Percentiles rank a stretch among this genome's conserved stretches.
These are phyloP conservation scores for Nephrotoma guestfalica DNA, from an alignment of 2,888 invertebrate species.

Conservation along the genomic window DNA sequence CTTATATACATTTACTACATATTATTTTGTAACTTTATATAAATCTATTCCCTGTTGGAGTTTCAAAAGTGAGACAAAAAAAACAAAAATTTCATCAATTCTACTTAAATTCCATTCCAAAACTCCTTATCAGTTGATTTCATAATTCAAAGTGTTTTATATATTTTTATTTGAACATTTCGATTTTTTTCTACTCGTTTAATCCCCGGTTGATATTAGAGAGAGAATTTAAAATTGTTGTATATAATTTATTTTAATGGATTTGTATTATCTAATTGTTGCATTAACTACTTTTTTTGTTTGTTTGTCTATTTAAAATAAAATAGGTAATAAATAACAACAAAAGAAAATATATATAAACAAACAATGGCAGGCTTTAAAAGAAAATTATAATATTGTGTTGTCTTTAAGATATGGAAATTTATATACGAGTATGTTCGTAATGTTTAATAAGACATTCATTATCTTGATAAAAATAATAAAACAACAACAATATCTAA, in stretches of 20 bases:
- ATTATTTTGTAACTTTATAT: background rate
- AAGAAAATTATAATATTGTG: background rate
- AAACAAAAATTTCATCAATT: background rate
- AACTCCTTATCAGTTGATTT: background rate
- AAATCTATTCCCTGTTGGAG: background rate
- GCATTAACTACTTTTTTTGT: background rate
- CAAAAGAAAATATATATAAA: background rate
- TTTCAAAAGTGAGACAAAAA: background rate
- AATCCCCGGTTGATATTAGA: background rate
- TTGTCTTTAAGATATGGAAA: background rate
- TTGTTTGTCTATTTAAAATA: background rate
- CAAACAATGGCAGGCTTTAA: background rate
- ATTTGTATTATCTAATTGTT: background rate
- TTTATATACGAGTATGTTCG: background rate
- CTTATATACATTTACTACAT: background rate
- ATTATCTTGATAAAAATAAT: background rate
- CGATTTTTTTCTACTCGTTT: background rate
- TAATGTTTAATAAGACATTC: background rate
- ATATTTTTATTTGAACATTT: background rate
- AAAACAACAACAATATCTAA: background rate
- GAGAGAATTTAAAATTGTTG: background rate
- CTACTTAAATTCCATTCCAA: background rate
- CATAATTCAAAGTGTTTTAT: background rate
- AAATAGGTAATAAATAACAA: background rate
- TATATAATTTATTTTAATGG: background rate